Evolutionary conservation across 2,113 vertebrate genomes (phyloP).

Genomic region (Neolamprologus cancellatus): DNA sequence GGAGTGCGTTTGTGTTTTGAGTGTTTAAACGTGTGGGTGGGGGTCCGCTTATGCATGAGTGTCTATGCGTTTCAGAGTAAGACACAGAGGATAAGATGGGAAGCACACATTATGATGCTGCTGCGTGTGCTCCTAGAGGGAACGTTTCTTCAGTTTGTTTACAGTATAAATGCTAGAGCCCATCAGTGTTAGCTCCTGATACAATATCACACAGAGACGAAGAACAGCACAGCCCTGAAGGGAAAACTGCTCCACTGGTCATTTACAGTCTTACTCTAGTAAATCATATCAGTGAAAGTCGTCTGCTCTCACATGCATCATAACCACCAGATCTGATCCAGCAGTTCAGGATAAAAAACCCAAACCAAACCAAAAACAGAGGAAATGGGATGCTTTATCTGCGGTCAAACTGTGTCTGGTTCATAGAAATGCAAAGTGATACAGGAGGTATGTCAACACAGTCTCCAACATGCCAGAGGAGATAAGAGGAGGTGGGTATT

Average conservation of each 20-base stretch:
- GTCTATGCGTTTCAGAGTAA: neutral
- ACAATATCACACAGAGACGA: neutral
- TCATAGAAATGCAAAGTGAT: neutral
- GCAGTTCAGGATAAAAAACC: neutral
- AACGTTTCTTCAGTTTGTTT: neutral
- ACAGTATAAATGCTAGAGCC: neutral
- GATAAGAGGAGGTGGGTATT: neutral
- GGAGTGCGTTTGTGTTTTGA: conserved; percentile 54
- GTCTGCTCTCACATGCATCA: neutral
- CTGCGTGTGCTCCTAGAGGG: neutral
- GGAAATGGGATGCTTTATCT: neutral
- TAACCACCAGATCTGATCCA: neutral
- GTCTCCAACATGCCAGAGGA: neutral
- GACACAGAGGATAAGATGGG: neutral
- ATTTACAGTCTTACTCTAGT: conserved; percentile 13
- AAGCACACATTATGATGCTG: neutral
- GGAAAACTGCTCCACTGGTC: neutral
- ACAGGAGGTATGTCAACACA: neutral
- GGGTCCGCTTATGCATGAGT: conserved; percentile 6
- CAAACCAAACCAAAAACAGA: neutral
- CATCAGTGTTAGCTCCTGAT: neutral
- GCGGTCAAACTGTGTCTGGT: neutral
- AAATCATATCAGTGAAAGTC: neutral
- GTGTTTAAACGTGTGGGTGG: conserved; percentile 39
- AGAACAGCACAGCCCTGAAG: conserved; percentile 11